Evolutionary conservation across 2,113 vertebrate genomes (phyloP), one percentile per base, ranked within the genome.

Genomic region (Zootoca vivipara): DNA sequence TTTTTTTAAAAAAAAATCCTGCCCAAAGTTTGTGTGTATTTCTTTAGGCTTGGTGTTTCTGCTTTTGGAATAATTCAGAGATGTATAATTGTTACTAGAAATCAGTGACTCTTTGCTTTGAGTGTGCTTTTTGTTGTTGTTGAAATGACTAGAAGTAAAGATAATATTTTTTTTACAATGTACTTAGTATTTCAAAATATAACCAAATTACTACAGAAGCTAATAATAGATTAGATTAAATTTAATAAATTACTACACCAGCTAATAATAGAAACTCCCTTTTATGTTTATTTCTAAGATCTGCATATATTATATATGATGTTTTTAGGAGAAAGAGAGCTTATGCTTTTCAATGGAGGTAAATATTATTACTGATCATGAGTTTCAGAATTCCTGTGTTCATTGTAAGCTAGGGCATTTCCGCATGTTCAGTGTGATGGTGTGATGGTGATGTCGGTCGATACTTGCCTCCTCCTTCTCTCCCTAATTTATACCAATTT

Each of bases 1-100:
- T n/a, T n/a, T 22, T 20, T n/a, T n/a, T 22, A 40, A 64, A 12
- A 13, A 46, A 46, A 38, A 40, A 0, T 18, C 82, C 56, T 52
- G 20, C 77, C 0, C 0, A n/a, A 18, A 1, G 0, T 82, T 2
- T 80, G 38, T 81, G 3, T 65, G 15, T 22, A 83, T 84, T 30
- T 42, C 52, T 28, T 65, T 18, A 22, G 80, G 88, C 2, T 1
- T 1, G 0, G 0, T 42, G 0, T 12, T 58, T 18, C 1, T 28
- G 33, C 9, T 82, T 0, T 73, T 64, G 8, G 56, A 46, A 1
- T 67, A 81, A 33, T 85, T 26, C n/a, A 3, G 5, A 52, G 40
- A 64, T 65, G 24, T 22, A 1, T 52, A 4, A 15, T 35, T 33
- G 67, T 10, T 81, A 69, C 65, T 62, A 62, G 58, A 62, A 16